These are phyloP conservation scores for Xylota sylvarum DNA, from an alignment of 2,888 invertebrate species.

Conservation along the genomic window DNA sequence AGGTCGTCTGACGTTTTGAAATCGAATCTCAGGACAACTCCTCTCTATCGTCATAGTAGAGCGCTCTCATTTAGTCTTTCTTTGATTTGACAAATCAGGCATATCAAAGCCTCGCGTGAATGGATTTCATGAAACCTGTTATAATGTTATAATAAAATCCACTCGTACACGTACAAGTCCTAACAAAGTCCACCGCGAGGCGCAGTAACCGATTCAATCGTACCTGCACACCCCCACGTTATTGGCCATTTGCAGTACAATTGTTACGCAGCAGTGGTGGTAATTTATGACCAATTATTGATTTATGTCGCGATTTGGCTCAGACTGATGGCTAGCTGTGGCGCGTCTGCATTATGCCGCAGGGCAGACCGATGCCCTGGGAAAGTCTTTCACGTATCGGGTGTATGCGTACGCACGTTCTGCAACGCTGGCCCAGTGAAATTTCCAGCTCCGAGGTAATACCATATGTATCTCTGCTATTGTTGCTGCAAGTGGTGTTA, in stretches of 20 bases:
- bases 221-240: not conserved
- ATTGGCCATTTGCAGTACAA: constrained; percentile 5
- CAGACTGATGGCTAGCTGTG: constrained; percentile 24
- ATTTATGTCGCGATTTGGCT: constrained; percentile 63
- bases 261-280: constrained; percentile 21
- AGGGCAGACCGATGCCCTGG: constrained; percentile 26
- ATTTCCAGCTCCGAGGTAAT: constrained; percentile 49
- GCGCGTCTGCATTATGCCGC: constrained; percentile 17
- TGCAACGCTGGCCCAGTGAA: constrained; percentile 55
- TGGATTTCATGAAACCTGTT: no score
- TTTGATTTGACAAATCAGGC: no score
- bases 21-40: no score
- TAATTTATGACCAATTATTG: constrained; percentile 69
- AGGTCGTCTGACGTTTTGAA: no score
- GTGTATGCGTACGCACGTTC: constrained; percentile 58
- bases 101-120: no score
- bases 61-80: no score
- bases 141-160: not conserved
- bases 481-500: not conserved
- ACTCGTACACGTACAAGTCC: not conserved
- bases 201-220: not conserved
- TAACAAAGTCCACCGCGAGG: not conserved
- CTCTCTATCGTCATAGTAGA: no score
- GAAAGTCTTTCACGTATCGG: constrained; percentile 71
- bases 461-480: constrained; percentile 2